phyloP scores from a whole-genome alignment of 2,797 vertebrate species.

The Craterocephalus amniculus region DNA sequence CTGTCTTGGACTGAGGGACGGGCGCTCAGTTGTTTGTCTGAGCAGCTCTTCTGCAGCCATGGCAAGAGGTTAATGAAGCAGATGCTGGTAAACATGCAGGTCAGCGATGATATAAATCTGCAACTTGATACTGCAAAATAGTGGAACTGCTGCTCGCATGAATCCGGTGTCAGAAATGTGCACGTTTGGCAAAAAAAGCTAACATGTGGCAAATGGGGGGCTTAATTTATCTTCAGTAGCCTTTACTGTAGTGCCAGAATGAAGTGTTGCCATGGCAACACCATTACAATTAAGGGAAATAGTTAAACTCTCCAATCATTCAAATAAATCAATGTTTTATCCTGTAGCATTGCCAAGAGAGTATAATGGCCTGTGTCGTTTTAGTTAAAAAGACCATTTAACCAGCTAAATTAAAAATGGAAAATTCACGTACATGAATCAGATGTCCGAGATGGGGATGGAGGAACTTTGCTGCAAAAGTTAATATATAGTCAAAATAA shows the following conservation, averaged over 20 bases:
- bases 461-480: neutral
- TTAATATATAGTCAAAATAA: neutral
- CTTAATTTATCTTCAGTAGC: constrained; percentile 70
- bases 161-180: constrained; percentile 61
- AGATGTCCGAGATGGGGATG: neutral
- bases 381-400: constrained; percentile 16
- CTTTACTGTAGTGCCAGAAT: constrained; percentile 48
- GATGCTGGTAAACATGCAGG: constrained; percentile 79
- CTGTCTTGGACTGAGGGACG: constrained; percentile 45
- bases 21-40: constrained; percentile 46
- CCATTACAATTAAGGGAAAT: constrained; percentile 46
- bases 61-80: constrained; percentile 80
- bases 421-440: constrained; percentile 12
- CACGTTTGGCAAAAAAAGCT: constrained; percentile 69
- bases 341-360: constrained; percentile 20
- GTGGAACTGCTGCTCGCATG: constrained; percentile 38
- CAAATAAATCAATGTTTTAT: constrained; percentile 44
- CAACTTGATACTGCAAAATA: constrained; percentile 33
- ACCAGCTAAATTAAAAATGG: neutral
- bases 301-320: constrained; percentile 49
- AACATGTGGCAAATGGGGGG: constrained; percentile 81
- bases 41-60: constrained; percentile 55
- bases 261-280: constrained; percentile 62
- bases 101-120: constrained; percentile 64
- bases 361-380: constrained; percentile 21